Evolutionary conservation across 2,113 vertebrate genomes (phyloP).

Genomic region (Setophaga petechia): DNA sequence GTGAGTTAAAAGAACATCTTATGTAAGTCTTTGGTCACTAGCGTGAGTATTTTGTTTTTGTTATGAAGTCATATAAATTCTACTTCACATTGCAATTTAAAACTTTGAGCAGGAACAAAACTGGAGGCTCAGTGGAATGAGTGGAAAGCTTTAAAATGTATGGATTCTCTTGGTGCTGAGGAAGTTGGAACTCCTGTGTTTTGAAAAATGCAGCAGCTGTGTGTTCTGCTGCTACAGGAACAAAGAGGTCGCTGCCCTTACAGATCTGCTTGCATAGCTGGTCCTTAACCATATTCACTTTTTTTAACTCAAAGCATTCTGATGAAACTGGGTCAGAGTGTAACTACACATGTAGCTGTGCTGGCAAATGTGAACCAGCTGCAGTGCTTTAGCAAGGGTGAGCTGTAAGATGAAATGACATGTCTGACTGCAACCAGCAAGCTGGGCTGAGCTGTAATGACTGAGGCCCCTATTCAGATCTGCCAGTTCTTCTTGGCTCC

Average conservation of each 20-base stretch:
- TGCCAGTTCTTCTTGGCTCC: constrained; percentile 58
- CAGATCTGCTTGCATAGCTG: constrained; percentile 37
- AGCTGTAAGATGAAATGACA: constrained; percentile 22
- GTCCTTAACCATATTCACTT: constrained; percentile 32
- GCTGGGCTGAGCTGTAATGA: background rate
- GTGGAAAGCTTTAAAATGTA: constrained; percentile 59
- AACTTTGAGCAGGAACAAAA: constrained; percentile 53
- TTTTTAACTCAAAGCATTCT: constrained; percentile 43
- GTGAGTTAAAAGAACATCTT: constrained; percentile 25
- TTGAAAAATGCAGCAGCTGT: constrained; percentile 71
- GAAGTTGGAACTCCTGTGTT: constrained; percentile 65
- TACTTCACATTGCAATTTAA: background rate
- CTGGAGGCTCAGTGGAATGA: constrained; percentile 12
- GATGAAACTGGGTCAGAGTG: constrained; percentile 58
- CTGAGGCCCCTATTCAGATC: constrained; percentile 47
- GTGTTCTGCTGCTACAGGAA: constrained; percentile 62
- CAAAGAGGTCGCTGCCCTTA: constrained; percentile 44
- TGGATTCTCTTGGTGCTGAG: constrained; percentile 57
- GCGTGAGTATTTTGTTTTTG: background rate
- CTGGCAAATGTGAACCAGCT: constrained; percentile 58
- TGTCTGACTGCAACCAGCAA: constrained; percentile 19
- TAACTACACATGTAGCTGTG: constrained; percentile 30
- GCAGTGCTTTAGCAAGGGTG: constrained; percentile 4
- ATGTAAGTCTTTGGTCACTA: constrained; percentile 15
- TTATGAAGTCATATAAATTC: constrained; percentile 7